Evolutionary conservation across 2,888 invertebrate genomes (phyloP), one percentile per base, ranked within the genome.

Genomic region (Brassicogethes aeneus): DNA sequence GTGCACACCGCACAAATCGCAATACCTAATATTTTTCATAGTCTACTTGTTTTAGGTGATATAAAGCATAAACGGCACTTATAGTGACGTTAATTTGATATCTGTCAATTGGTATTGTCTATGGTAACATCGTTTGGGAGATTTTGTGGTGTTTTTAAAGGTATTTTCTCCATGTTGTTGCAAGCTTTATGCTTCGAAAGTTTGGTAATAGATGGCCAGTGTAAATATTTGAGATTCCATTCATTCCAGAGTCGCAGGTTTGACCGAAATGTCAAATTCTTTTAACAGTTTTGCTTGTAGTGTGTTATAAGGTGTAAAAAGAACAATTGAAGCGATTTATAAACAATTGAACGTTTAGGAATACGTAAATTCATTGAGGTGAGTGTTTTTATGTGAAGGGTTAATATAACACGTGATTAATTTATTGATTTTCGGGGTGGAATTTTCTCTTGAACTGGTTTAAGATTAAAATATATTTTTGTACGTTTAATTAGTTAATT

Each of bases 251-350:
- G 73, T 72, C 70, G 74, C 76, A 76, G 77, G 77, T 77, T 76
- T 76, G 77, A 77, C 77, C 75, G 75, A 78, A 78, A 79, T 78
- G 78, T 79, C 77, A 78, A 79, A 78, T 76, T 74, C 66, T 67
- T 68, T 62, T 62, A 63, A 62, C 64, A 64, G 64, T 66, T 68
- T 66, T 61, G 53, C 60, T 62, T 64, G 61, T 65, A 61, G 61
- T 61, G 61, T 56, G 57, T 60, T 55, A 57, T 58, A 58, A 52
- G 50, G 56, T 59, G 58, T 53, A 54, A 57, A 57, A 58, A 56
- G 42, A 36, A 42, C 37, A 45, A 51, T 47, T 43, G 16, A 34
- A 34, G 5, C 23, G 5, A 10, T 23, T 23, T 23, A 12, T 16
- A 17, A 14, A 17, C 16, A 34, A 17, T 35, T 30, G 31, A 23